Percentiles rank a stretch among this genome's conserved stretches.
phyloP scores from a whole-genome alignment of 1,140 invertebrate species.

The Trypoxylus dichotomus region DNA sequence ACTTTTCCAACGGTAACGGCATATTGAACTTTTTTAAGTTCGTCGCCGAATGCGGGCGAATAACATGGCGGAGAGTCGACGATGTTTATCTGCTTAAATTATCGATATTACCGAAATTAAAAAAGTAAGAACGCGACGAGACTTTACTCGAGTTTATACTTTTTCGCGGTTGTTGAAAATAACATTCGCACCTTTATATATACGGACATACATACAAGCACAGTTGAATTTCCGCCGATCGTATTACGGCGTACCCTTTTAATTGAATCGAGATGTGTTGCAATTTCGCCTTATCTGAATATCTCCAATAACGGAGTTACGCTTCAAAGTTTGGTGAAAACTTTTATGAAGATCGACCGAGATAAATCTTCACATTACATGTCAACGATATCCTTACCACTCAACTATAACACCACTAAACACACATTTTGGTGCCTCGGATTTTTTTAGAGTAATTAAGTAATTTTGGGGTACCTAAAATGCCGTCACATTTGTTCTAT shows the following conservation, averaged over 20 bases:
- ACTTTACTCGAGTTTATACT: not conserved
- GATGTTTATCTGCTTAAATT: constrained; percentile 3
- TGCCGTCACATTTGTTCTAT: no score
- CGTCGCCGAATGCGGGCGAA: not conserved
- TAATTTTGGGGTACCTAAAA: no score
- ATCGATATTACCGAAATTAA: constrained; percentile 4
- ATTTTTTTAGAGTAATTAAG: no score
- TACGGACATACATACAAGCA: not conserved
- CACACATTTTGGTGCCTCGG: no score
- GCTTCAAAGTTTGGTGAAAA: no score
- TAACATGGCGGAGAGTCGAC: not conserved
- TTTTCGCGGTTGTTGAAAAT: not conserved
- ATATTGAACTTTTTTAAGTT: constrained; percentile 5
- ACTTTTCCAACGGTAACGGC: not conserved
- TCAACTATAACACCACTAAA: no score
- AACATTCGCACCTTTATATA: not conserved
- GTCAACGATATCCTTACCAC: no score
- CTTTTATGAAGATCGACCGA: no score
- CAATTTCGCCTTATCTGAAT: not conserved
- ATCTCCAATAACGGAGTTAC: not conserved
- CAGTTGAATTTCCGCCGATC: not conserved
- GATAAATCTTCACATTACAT: no score
- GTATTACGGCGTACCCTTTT: not conserved
- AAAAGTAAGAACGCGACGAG: not conserved
- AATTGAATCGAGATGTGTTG: not conserved